phyloP scores from a whole-genome alignment of 2,113 vertebrate species.

The Corvus hawaiiensis region DNA sequence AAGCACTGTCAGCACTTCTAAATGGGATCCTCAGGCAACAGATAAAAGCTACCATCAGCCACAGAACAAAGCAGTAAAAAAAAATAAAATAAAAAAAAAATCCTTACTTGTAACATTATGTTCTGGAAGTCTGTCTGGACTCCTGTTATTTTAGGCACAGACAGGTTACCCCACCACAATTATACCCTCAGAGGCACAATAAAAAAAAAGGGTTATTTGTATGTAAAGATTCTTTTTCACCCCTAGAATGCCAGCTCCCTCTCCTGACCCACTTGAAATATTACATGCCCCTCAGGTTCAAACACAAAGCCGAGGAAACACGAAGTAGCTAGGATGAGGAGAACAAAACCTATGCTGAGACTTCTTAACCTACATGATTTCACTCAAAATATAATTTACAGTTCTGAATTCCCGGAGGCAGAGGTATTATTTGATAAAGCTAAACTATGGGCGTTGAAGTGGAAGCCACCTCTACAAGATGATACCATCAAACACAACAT shows the following conservation, averaged over 20 bases:
- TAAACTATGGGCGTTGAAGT: not conserved
- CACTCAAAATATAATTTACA: not conserved
- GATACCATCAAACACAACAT: not conserved
- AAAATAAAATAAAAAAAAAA: not conserved
- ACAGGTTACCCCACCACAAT: not conserved
- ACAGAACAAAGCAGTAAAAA: not conserved
- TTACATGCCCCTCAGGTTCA: not conserved
- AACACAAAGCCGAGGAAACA: not conserved
- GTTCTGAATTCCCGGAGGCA: not conserved
- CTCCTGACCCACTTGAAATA: slow-evolving; percentile 22
- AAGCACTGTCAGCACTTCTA: not conserved
- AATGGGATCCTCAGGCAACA: not conserved
- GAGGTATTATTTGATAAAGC: not conserved
- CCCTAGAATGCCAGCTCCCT: slow-evolving; percentile 25
- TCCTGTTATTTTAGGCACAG: not conserved
- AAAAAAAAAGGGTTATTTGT: not conserved
- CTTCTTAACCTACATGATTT: not conserved
- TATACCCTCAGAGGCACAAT: not conserved
- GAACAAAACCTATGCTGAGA: not conserved
- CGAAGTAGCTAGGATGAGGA: not conserved
- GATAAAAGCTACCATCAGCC: not conserved
- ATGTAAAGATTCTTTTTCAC: not conserved
- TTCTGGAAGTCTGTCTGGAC: not conserved
- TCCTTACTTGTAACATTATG: not conserved
- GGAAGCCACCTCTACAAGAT: not conserved